Conservation (phyloP, 2,113 vertebrate species). For the Tretioscincus oriximinensis region DNA sequence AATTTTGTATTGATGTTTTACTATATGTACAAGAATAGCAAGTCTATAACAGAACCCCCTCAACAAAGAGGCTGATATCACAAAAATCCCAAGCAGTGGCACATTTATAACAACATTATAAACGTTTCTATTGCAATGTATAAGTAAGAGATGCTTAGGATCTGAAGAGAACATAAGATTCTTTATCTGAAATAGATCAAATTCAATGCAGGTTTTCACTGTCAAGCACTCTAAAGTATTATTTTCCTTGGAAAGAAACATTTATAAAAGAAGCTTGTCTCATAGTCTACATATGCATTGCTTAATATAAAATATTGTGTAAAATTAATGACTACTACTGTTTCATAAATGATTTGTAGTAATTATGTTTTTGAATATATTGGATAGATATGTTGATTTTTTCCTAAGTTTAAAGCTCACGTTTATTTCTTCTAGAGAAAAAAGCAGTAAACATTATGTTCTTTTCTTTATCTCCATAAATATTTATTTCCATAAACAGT, state of each 20-base stretch:
- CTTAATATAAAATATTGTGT: not conserved
- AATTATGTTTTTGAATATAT: not conserved
- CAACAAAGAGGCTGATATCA: not conserved
- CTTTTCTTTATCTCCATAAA: too few species aligned
- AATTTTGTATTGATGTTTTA: too few species aligned
- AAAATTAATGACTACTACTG: too few species aligned
- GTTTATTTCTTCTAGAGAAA: too few species aligned
- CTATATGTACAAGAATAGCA: too few species aligned
- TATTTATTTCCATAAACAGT: too few species aligned
- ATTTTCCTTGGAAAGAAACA: not conserved
- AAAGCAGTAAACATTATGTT: too few species aligned
- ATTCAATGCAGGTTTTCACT: not conserved
- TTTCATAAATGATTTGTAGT: not conserved
- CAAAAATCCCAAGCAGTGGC: too few species aligned
- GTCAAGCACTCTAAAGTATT: not conserved
- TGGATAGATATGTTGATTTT: not conserved
- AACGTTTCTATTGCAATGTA: too few species aligned
- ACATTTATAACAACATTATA: too few species aligned
- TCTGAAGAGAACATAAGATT: not conserved
- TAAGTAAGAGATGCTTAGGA: not conserved
- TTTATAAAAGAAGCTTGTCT: not conserved
- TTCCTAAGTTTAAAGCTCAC: too few species aligned
- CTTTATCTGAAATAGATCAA: not conserved
- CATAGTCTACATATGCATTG: accelerated
- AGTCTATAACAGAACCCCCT: not conserved